phyloP scores from a whole-genome alignment of 64 coral and sea anemone genomes.

The Stylophora pistillata region DNA sequence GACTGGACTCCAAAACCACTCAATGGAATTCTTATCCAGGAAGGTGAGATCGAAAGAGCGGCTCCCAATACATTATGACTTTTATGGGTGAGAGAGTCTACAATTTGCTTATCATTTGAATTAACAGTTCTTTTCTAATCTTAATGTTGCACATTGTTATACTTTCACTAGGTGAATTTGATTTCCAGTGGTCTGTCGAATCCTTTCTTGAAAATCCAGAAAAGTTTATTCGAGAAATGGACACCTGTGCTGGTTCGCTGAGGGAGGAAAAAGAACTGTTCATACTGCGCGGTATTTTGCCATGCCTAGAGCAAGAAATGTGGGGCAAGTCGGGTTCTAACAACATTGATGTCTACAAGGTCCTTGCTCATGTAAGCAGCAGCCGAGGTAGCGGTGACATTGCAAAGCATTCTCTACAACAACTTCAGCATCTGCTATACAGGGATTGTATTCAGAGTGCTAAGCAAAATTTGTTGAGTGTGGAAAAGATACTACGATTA shows the following conservation, averaged over 20 bases:
- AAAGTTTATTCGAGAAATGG: conserved; percentile 7
- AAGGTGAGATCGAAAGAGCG: not conserved
- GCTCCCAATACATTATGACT: too few species aligned
- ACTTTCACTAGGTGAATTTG: not conserved
- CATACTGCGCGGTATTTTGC: not conserved
- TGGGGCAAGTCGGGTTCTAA: not conserved
- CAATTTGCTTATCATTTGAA: not conserved
- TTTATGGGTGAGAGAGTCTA: too few species aligned
- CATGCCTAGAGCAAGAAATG: not conserved
- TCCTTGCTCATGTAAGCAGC: not conserved
- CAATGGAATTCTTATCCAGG: not conserved
- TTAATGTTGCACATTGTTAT: not conserved
- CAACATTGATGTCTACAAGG: not conserved
- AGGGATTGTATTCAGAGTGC: not conserved
- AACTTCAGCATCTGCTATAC: conserved; percentile 21
- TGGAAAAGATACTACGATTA: not conserved
- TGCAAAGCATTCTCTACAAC: not conserved
- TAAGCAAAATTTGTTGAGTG: not conserved
- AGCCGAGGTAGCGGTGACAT: not conserved
- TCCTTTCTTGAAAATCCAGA: conserved; percentile 17
- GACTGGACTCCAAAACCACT: not conserved
- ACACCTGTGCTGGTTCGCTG: not conserved
- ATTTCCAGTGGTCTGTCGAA: not conserved
- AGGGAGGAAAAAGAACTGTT: not conserved
- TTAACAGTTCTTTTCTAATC: not conserved